Evolutionary conservation across 1,140 invertebrate species (phyloP).

Genomic region (Holotrichia oblita): DNA sequence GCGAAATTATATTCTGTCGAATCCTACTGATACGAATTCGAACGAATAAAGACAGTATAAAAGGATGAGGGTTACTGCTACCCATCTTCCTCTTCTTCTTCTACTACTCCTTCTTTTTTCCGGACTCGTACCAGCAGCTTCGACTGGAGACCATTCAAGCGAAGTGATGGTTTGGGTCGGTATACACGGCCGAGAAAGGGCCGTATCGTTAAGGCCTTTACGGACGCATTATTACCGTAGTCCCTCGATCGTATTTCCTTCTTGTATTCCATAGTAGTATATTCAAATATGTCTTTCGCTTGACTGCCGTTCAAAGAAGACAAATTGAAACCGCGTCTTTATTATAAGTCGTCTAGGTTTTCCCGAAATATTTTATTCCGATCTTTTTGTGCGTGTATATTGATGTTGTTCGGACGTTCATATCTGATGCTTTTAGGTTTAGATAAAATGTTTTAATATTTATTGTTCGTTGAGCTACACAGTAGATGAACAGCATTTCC

Average conservation of each 20-base stretch:
- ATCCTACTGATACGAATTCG: neutral
- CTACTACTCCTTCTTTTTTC: too few relatives aligned
- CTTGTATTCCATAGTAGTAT: neutral
- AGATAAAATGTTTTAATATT: too few relatives aligned
- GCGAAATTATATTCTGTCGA: neutral
- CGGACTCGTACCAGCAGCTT: neutral
- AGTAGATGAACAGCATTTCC: too few relatives aligned
- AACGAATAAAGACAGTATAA: constrained; percentile 5
- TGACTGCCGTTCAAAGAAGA: constrained; percentile 13
- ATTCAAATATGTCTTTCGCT: constrained; percentile 33
- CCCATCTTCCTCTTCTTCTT: too few relatives aligned
- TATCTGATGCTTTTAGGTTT: too few relatives aligned
- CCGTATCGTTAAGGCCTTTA: constrained; percentile 27
- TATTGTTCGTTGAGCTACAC: too few relatives aligned
- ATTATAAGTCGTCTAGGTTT: constrained; percentile 25
- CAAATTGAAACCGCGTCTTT: constrained; percentile 37
- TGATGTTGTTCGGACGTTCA: too few relatives aligned
- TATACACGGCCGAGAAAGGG: neutral
- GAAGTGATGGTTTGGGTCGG: neutral
- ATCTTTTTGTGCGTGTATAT: too few relatives aligned
- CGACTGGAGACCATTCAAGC: neutral
- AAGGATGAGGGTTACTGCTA: neutral
- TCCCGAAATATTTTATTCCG: neutral
- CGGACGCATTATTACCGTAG: constrained; percentile 26
- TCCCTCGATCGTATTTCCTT: constrained; percentile 24